A percentile compares a stretch with the other conserved stretches of the same genome.
These are phyloP conservation scores for Zhuqinia jingwanae DNA, from an alignment of 2,888 invertebrate species.

Conservation along the genomic window DNA sequence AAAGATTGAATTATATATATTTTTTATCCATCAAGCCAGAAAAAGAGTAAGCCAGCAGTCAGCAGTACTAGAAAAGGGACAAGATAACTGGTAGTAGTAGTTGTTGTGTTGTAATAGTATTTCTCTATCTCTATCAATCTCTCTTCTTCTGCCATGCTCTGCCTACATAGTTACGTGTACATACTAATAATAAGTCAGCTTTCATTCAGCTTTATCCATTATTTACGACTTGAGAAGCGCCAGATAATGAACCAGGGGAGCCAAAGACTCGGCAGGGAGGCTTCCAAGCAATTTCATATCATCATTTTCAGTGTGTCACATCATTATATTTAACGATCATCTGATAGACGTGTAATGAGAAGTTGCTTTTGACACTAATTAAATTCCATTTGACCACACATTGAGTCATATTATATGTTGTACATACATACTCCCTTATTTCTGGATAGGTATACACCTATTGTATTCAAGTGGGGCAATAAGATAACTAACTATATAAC, in stretches of 20 bases:
- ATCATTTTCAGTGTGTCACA: constrained; percentile 74
- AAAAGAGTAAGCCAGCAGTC: constrained; percentile 18
- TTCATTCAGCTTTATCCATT: constrained; percentile 59
- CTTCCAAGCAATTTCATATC: constrained; percentile 69
- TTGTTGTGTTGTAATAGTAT: constrained; percentile 7
- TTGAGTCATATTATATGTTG: constrained; percentile 53
- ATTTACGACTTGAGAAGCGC: constrained; percentile 69
- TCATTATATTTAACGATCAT: constrained; percentile 79
- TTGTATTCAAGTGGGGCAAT: background rate
- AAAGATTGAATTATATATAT: constrained; percentile 20
- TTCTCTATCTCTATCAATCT: constrained; percentile 26
- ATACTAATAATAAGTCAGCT: constrained; percentile 69
- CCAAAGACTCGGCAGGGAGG: constrained; percentile 66
- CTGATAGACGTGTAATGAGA: constrained; percentile 78
- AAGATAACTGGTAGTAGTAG: background rate
- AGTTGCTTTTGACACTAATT: constrained; percentile 79
- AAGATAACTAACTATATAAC: background rate
- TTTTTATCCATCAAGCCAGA: too few species aligned
- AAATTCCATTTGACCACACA: constrained; percentile 76
- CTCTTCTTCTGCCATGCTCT: too few species aligned
- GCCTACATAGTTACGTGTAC: too few species aligned
- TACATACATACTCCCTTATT: background rate
- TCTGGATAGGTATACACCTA: background rate
- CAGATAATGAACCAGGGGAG: constrained; percentile 71
- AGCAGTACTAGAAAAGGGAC: constrained; percentile 5